phyloP scores from a whole-genome alignment of 2,888 invertebrate genomes.

The Pseudococcus viburni region DNA sequence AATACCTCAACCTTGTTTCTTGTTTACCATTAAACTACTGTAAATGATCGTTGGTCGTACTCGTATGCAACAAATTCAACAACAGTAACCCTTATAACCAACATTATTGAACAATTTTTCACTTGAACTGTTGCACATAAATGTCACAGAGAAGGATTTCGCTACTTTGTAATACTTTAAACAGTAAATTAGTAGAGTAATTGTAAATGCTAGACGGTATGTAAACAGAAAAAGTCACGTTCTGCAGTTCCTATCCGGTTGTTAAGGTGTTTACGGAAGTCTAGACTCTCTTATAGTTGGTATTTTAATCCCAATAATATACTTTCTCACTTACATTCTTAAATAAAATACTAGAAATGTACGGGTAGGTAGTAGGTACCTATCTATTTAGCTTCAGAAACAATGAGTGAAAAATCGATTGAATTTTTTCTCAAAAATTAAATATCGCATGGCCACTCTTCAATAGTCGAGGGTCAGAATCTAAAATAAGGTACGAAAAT shows the following conservation, averaged over 20 bases:
- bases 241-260: slow-evolving; percentile 5
- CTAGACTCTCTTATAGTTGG: neutral
- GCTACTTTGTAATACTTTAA: neutral
- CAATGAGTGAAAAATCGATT: no score
- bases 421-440: no score
- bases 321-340: neutral
- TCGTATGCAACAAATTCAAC: neutral
- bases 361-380: no score
- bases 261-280: slow-evolving; percentile 35
- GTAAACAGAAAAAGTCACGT: slow-evolving; percentile 54
- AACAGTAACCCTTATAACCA: neutral
- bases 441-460: no score
- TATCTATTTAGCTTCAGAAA: no score
- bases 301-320: neutral
- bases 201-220: neutral
- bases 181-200: neutral
- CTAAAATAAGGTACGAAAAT: no score
- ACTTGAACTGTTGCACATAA: slow-evolving; percentile 21
- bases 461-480: no score
- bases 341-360: neutral
- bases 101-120: slow-evolving; percentile 2
- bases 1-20: neutral
- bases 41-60: neutral
- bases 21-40: neutral
- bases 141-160: slow-evolving; percentile 20